A percentile compares a stretch with the other conserved stretches of the same genome.
These are phyloP conservation scores for Centropus unirufus DNA, from an alignment of 2,113 vertebrate genomes.

Conservation along the genomic window DNA sequence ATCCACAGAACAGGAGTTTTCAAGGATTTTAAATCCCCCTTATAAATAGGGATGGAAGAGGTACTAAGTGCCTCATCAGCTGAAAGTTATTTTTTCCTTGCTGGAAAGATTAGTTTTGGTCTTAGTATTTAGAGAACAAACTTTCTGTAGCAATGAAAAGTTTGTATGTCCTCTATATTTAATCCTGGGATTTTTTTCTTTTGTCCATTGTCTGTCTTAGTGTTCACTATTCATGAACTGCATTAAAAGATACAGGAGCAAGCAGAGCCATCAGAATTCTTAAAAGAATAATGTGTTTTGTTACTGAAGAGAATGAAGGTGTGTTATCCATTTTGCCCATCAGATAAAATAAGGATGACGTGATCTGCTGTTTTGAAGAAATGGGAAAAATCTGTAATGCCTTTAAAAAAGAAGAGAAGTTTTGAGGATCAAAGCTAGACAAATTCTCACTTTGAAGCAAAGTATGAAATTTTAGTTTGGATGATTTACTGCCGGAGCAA, in stretches of 20 bases:
- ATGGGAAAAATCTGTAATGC: background rate
- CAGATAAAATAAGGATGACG: background rate
- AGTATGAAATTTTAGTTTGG: background rate
- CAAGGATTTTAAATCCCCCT: background rate
- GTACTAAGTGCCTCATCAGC: background rate
- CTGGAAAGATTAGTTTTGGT: background rate
- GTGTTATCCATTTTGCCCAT: background rate
- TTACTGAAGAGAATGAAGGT: background rate
- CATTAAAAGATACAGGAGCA: background rate
- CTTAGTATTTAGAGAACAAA: background rate
- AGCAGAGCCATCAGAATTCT: background rate
- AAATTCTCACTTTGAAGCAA: background rate
- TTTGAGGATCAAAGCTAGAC: background rate
- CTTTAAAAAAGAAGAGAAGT: background rate
- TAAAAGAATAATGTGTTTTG: background rate
- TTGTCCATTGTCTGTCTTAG: background rate
- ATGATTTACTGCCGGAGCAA: background rate
- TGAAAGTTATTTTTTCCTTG: background rate
- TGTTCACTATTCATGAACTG: background rate
- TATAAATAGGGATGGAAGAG: background rate
- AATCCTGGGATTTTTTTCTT: background rate
- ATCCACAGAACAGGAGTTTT: background rate
- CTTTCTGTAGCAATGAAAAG: background rate
- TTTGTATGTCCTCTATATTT: background rate
- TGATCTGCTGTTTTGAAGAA: background rate